phyloP scores from a whole-genome alignment of 2,797 vertebrate genomes.

The Anguilla marmorata region DNA sequence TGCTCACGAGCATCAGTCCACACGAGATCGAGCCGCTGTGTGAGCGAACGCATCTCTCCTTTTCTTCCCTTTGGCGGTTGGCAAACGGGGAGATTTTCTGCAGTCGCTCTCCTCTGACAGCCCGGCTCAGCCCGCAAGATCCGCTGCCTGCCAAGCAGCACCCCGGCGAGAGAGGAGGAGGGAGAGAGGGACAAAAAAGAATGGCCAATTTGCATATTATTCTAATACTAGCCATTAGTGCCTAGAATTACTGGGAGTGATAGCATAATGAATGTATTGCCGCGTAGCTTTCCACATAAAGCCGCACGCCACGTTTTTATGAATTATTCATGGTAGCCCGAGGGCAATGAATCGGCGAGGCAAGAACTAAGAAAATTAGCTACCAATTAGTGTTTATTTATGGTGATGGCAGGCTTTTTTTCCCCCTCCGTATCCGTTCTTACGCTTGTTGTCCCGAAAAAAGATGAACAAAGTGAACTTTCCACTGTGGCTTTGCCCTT shows the following conservation, averaged over 20 bases:
- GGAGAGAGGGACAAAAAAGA: conserved; percentile 56
- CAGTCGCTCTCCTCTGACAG: conserved; percentile 58
- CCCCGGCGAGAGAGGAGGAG: conserved; percentile 27
- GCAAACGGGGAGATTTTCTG: conserved; percentile 63
- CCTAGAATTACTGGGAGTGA: conserved; percentile 81
- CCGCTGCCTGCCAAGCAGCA: conserved; percentile 70
- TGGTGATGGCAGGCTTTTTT: conserved; percentile 71
- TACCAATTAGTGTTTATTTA: conserved; percentile 94
- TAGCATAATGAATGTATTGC: conserved; percentile 84
- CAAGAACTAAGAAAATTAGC: conserved; percentile 91
- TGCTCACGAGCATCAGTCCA: neutral
- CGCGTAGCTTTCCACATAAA: conserved; percentile 85
- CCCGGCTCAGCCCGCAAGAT: conserved; percentile 69
- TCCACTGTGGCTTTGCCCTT: conserved; percentile 57
- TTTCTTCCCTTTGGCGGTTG: conserved; percentile 56
- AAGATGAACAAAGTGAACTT: conserved; percentile 53
- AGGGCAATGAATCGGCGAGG: conserved; percentile 91
- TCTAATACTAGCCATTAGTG: conserved; percentile 78
- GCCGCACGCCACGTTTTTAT: conserved; percentile 80
- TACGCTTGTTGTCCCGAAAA: conserved; percentile 42
- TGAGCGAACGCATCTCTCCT: conserved; percentile 18
- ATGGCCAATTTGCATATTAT: conserved; percentile 82
- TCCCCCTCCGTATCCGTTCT: conserved; percentile 53
- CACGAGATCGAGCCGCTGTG: too few species aligned
- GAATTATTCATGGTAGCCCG: conserved; percentile 90